Percentiles rank a stretch among this genome's conserved stretches.
These are phyloP conservation scores for Silurus meridionalis DNA, from an alignment of 2,113 vertebrate genomes.

Conservation along the genomic window DNA sequence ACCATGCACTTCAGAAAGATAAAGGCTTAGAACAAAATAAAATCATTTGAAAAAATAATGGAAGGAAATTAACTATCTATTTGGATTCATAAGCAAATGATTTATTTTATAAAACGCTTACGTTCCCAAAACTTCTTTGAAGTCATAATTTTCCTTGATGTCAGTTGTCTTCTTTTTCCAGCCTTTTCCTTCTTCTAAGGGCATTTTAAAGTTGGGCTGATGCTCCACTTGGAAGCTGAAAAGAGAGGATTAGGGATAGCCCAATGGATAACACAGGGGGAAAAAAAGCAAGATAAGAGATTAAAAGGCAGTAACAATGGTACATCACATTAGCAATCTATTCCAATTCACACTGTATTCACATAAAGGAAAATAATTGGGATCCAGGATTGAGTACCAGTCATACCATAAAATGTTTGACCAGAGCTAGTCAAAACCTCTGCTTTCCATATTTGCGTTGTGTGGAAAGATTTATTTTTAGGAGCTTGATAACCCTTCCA, in stretches of 20 bases:
- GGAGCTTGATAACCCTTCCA: not conserved
- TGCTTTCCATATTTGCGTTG: not conserved
- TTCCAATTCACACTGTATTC: not conserved
- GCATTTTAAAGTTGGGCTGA: constrained; percentile 70
- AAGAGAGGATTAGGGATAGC: constrained; percentile 39
- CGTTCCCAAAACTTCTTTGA: constrained; percentile 81
- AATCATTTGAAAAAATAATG: not conserved
- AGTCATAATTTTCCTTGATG: constrained; percentile 80
- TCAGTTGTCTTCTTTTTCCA: constrained; percentile 82
- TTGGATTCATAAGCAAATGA: not conserved
- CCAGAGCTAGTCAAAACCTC: not conserved
- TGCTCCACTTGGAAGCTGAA: constrained; percentile 65
- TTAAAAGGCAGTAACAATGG: not conserved
- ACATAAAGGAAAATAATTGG: not conserved
- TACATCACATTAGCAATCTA: not conserved
- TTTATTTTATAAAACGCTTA: constrained; percentile 63
- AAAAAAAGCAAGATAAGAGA: not conserved
- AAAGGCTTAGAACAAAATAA: not conserved
- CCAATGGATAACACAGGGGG: constrained; percentile 17
- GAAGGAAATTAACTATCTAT: not conserved
- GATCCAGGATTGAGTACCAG: not conserved
- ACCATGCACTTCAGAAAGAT: not conserved
- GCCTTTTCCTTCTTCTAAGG: constrained; percentile 76
- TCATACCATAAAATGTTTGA: not conserved
- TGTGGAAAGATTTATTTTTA: not conserved